These are phyloP conservation scores for Cantharis lateralis DNA, from an alignment of 2,888 invertebrate species.

Conservation along the genomic window DNA sequence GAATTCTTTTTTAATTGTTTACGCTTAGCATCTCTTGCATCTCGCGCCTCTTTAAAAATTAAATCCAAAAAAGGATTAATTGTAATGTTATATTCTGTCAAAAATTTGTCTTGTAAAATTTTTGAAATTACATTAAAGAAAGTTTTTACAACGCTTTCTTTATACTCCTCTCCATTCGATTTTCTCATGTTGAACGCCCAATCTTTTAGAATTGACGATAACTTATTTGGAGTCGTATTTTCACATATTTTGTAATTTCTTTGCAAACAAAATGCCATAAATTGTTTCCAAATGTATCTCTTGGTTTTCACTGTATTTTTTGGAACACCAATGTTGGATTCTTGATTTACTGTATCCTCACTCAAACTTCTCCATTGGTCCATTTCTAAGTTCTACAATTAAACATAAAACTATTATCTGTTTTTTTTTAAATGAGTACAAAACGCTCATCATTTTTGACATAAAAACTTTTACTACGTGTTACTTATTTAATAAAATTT, in stretches of 20 bases:
- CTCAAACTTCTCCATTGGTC: neutral
- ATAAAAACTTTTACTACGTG: neutral
- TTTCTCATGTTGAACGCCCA: conserved; percentile 32
- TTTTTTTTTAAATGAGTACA: neutral
- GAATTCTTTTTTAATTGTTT: conserved; percentile 15
- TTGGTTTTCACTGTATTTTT: conserved; percentile 17
- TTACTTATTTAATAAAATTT: too few species aligned
- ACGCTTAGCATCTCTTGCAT: conserved; percentile 20
- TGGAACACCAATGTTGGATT: neutral
- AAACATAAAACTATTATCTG: neutral
- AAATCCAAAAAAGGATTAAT: conserved; percentile 22
- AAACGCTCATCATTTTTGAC: neutral
- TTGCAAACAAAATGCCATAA: conserved; percentile 11
- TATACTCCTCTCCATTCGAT: conserved; percentile 31
- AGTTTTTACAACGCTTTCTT: conserved; percentile 28
- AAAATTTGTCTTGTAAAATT: conserved; percentile 22
- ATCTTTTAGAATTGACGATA: conserved; percentile 24
- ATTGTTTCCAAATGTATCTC: conserved; percentile 23
- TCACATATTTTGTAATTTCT: conserved; percentile 1
- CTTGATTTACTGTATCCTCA: neutral
- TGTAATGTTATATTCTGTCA: conserved; percentile 8
- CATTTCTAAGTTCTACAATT: neutral
- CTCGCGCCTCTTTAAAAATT: conserved; percentile 18
- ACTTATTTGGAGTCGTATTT: neutral
- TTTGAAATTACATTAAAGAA: conserved; percentile 31